Conservation (phyloP, 2,797 vertebrate species). For the Enteromius trimaculatus region DNA sequence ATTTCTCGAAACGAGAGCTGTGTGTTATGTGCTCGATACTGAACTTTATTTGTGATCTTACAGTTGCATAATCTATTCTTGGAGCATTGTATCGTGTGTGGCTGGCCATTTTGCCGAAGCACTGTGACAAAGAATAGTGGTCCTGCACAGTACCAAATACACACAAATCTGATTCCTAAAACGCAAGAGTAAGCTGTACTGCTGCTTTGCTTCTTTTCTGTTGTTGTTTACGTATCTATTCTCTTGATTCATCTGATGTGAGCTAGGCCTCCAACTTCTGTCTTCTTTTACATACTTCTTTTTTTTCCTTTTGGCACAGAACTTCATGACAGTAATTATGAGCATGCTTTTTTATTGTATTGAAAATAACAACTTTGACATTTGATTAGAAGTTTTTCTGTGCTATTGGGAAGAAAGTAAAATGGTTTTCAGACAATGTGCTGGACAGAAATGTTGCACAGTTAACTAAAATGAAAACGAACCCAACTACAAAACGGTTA, state of each 20-base stretch:
- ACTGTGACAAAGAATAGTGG: background rate
- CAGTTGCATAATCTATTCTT: background rate
- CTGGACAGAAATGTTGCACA: background rate
- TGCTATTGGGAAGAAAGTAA: background rate
- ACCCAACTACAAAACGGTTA: background rate
- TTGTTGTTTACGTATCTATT: background rate
- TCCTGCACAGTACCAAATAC: background rate
- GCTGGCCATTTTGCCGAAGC: background rate
- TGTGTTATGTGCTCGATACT: background rate
- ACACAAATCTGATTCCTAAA: background rate
- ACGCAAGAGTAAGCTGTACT: slow-evolving; percentile 12
- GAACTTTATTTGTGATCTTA: background rate
- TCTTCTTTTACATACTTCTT: background rate
- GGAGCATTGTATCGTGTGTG: background rate
- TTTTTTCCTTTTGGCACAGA: background rate
- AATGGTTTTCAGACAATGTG: background rate
- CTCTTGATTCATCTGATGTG: background rate
- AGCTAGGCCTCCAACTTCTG: background rate
- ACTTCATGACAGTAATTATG: background rate
- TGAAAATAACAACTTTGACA: background rate
- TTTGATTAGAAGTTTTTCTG: background rate
- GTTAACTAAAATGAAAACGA: background rate
- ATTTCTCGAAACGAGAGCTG: background rate
- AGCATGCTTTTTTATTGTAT: background rate
- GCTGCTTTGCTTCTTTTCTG: background rate